Base-by-base conservation (phyloP, 2,113 vertebrate genomes). In the Coturnix japonica region DNA sequence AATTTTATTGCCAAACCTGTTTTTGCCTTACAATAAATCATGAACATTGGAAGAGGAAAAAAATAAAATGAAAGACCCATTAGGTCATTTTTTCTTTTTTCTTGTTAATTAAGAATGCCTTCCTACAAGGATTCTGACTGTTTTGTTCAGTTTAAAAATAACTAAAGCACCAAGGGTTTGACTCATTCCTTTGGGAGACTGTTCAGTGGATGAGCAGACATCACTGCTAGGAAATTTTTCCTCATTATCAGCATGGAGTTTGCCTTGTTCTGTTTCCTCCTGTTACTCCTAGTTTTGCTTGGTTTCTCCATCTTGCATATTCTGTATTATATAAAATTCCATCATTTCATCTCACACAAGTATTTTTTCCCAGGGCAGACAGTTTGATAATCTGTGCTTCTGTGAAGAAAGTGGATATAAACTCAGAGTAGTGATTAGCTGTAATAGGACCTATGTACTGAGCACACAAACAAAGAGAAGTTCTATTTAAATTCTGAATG, bases 131-230 rank as follows among this genome's bases (percentile, higher is more conserved):
- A 87, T 95, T 75, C 78, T 83, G n/a, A 91, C 78, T 89, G 85
- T 77, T 96, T 87, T 95, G 85, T 91, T 89, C 87, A 61, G 70
- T 95, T 94, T 83, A 89, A 91, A 95, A 95, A 92, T 92, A 96
- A 82, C 92, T 81, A 82, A 94, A 94, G 72, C 76, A 83, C 67
- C 15, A 17, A 92, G 35, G 85, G 65, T 92, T 89, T 94, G 79
- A 85, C 61, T 76, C 0, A 0, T 89, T 93, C 91, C 81, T 65
- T 81, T 93, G 91, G 85, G 95, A 94, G n/a, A 74, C 46, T 2
- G 2, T 91, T 95, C 81, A 87, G 79, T 44, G 85, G 60, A 73
- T 61, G 77, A 93, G 76, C 81, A 91, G 85, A 92, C 44, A 57
- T 92, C 89, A 87, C 64, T 65, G 87, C 69, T 85, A 74, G 33